Percentiles rank a stretch among this genome's conserved stretches.
Evolutionary conservation across 2,797 vertebrate genomes (phyloP).

Genomic region (Myotis vivesi): DNA sequence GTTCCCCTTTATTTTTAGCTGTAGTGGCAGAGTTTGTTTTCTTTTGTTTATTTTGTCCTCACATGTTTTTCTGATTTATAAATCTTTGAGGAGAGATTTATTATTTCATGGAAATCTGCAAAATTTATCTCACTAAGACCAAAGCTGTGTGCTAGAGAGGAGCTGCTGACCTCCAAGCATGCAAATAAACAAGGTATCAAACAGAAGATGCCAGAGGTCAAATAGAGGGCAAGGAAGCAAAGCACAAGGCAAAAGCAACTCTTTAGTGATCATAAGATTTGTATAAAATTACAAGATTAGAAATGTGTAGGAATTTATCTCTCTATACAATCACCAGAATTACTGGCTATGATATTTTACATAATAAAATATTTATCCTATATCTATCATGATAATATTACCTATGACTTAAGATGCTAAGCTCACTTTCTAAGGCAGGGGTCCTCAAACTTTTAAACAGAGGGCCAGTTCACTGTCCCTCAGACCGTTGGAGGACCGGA

Average conservation of each 20-base stretch:
- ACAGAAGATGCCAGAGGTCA: neutral
- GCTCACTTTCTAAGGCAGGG: neutral
- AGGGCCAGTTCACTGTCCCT: too few relatives aligned
- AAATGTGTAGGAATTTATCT: neutral
- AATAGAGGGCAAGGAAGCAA: neutral
- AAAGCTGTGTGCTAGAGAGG: neutral
- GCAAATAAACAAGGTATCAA: neutral
- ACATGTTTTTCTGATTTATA: neutral
- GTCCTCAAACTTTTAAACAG: too few relatives aligned
- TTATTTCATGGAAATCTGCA: neutral
- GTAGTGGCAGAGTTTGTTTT: neutral
- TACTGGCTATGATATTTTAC: neutral
- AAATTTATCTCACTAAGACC: neutral
- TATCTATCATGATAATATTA: neutral
- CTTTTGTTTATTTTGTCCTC: neutral
- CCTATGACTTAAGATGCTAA: neutral
- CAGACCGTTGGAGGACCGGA: too few relatives aligned
- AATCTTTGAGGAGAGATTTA: neutral
- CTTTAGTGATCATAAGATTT: neutral
- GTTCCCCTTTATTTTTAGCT: neutral
- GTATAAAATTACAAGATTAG: neutral
- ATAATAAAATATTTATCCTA: neutral
- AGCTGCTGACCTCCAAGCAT: neutral
- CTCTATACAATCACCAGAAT: neutral
- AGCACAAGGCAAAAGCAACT: neutral